phyloP scores from a whole-genome alignment of 2,113 vertebrate species.

The Callocephalon fimbriatum region DNA sequence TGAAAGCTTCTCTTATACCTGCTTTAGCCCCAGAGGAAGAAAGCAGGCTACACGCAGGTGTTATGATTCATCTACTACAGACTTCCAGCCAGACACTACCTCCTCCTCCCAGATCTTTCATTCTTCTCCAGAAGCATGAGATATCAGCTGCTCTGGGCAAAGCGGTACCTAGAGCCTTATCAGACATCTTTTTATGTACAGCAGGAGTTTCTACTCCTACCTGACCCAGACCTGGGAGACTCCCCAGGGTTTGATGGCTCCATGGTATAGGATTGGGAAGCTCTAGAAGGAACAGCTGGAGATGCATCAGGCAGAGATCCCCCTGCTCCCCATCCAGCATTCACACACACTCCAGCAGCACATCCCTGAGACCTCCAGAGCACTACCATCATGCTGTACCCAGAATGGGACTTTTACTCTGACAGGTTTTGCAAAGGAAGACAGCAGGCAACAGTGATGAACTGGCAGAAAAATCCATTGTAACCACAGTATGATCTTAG shows the following conservation, averaged over 20 bases:
- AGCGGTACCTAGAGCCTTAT: background rate
- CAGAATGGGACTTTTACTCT: background rate
- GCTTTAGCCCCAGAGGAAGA: background rate
- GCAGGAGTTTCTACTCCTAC: background rate
- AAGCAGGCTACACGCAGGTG: background rate
- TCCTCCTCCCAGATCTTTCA: background rate
- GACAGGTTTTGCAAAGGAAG: background rate
- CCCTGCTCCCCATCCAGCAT: accelerated
- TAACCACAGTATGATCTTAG: background rate
- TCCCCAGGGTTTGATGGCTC: background rate
- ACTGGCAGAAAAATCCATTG: background rate
- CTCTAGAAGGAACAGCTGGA: background rate
- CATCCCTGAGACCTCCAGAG: background rate
- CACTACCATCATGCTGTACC: accelerated
- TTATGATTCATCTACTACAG: background rate
- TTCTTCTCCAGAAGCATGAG: background rate
- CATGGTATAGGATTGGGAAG: background rate
- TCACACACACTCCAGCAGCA: background rate
- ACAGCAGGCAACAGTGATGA: background rate
- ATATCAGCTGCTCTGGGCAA: background rate
- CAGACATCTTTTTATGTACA: background rate
- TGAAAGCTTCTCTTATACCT: background rate
- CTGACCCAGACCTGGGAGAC: background rate
- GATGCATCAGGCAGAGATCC: background rate
- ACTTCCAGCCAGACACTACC: background rate